A percentile compares a stretch with the other conserved stretches of the same genome.
Conservation (phyloP, 2,113 vertebrate species). For the Martes martes region DNA sequence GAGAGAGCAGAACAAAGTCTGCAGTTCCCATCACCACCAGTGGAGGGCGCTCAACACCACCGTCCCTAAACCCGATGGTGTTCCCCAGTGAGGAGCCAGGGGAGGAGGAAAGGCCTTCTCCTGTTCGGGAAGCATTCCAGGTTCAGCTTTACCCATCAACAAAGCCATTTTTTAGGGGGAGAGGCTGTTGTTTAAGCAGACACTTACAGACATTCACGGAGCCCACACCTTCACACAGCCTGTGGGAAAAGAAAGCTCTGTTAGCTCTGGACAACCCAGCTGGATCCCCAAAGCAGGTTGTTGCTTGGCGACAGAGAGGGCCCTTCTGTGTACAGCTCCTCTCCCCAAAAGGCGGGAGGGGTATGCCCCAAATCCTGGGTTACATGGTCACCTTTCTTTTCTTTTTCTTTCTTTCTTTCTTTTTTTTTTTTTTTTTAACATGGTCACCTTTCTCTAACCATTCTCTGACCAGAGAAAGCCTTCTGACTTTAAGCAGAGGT, state of each 20-base stretch:
- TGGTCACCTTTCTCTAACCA: background rate
- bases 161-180: background rate
- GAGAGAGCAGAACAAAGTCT: background rate
- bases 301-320: background rate
- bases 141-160: background rate
- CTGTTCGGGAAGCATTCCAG: fast-evolving
- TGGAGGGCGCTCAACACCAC: background rate
- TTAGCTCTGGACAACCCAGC: background rate
- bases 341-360: background rate
- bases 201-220: constrained; percentile 77
- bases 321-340: background rate
- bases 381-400: background rate
- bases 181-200: background rate
- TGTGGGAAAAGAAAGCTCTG: background rate
- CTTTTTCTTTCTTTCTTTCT: no score
- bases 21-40: background rate
- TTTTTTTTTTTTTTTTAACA: background rate
- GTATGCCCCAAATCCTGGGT: background rate
- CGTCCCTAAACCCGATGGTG: background rate
- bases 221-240: constrained; percentile 71
- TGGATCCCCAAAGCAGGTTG: background rate
- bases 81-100: background rate
- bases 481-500: background rate
- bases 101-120: background rate
- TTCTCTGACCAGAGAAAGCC: background rate